A percentile compares a stretch with the other conserved stretches of the same genome.
phyloP scores from a whole-genome alignment of 2,113 vertebrate genomes.

The Edolisoma coerulescens region DNA sequence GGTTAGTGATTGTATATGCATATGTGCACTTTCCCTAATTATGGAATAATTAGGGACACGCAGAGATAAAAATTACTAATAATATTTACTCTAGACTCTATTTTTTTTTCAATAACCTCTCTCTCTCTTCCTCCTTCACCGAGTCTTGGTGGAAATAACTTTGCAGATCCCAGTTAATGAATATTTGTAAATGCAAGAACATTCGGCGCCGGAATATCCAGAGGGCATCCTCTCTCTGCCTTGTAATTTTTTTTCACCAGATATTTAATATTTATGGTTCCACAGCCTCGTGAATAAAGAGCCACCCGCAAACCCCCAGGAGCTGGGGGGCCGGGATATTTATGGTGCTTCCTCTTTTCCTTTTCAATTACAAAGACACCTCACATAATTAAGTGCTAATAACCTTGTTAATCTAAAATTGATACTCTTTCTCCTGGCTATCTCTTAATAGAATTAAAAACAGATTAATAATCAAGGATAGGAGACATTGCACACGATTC shows the following conservation, averaged over 20 bases:
- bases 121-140: background rate
- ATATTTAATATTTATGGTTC: constrained; percentile 58
- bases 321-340: constrained; percentile 36
- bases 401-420: constrained; percentile 70
- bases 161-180: constrained; percentile 50
- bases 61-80: constrained; percentile 49
- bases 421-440: constrained; percentile 66
- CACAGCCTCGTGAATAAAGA: background rate
- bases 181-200: constrained; percentile 50
- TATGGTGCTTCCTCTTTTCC: constrained; percentile 30
- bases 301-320: constrained; percentile 9
- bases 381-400: constrained; percentile 71
- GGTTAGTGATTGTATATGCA: constrained; percentile 27
- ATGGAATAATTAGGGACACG: background rate
- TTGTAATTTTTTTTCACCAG: background rate
- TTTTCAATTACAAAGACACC: constrained; percentile 69
- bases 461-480: constrained; percentile 34
- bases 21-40: constrained; percentile 13
- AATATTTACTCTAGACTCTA: constrained; percentile 26
- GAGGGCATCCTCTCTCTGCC: background rate
- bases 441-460: constrained; percentile 62
- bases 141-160: background rate
- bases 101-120: constrained; percentile 15
- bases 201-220: background rate
- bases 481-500: fast-evolving